phyloP scores from a whole-genome alignment of 2,113 vertebrate species.

The Aphyosemion australe region DNA sequence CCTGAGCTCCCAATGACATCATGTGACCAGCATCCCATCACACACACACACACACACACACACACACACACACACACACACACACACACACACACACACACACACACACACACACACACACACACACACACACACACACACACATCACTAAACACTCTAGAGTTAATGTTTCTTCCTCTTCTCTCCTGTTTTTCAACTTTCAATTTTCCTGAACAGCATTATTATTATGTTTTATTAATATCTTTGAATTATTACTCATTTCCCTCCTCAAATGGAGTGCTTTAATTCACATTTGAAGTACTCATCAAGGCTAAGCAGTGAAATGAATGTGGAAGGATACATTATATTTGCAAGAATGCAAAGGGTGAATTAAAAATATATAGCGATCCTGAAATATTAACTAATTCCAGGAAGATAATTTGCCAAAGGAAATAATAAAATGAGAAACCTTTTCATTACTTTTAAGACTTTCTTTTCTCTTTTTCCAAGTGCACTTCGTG shows the following conservation, averaged over 20 bases:
- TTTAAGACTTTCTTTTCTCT: conserved; percentile 46
- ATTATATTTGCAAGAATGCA: conserved; percentile 84
- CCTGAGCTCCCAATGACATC: conserved; percentile 18
- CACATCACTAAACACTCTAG: conserved; percentile 58
- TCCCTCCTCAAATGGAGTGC: conserved; percentile 82
- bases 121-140: conserved; percentile 12
- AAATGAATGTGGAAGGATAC: conserved; percentile 81
- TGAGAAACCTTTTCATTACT: conserved; percentile 74
- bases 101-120: conserved; percentile 5
- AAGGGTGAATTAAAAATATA: conserved; percentile 83
- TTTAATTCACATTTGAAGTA: conserved; percentile 85
- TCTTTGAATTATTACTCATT: conserved; percentile 86
- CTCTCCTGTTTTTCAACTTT: conserved; percentile 77
- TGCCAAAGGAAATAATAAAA: conserved; percentile 39
- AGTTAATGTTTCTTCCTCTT: conserved; percentile 47
- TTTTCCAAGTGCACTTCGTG: conserved; percentile 42
- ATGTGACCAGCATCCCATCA: neutral
- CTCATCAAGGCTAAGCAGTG: conserved; percentile 78
- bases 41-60: conserved; percentile 12
- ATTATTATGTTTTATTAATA: conserved; percentile 86
- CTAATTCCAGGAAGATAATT: conserved; percentile 81
- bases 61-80: conserved; percentile 20
- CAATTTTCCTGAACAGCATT: conserved; percentile 80
- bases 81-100: conserved; percentile 25
- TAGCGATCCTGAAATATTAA: conserved; percentile 84